Conservation (phyloP, 1,140 invertebrate species). For the Eurosta solidaginis region DNA sequence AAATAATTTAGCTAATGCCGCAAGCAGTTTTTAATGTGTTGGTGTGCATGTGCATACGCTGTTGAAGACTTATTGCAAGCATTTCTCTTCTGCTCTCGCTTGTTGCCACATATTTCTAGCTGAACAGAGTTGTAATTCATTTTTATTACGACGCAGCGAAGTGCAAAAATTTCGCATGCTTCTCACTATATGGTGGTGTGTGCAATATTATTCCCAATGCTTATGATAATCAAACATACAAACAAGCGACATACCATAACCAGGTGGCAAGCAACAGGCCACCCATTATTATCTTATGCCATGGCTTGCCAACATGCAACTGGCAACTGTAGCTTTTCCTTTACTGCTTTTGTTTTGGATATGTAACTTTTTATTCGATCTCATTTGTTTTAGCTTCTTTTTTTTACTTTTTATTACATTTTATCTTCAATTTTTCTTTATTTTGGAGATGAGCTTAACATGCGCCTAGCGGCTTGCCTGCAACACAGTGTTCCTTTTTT, state of each 20-base stretch:
- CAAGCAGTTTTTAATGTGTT: background rate
- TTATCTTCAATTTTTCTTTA: background rate
- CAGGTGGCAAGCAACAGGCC: background rate
- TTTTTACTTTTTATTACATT: background rate
- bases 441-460: background rate
- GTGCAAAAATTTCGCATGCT: background rate
- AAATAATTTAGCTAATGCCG: background rate
- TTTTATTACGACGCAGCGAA: conserved; percentile 26
- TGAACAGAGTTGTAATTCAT: conserved; percentile 21
- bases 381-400: background rate
- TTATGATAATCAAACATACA: background rate
- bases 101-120: conserved; percentile 5
- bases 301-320: background rate
- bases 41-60: background rate
- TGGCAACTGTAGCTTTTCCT: background rate
- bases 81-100: background rate
- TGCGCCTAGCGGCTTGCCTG: background rate
- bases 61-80: background rate
- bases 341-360: conserved; percentile 4
- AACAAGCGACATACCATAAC: background rate
- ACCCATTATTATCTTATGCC: conserved; percentile 6
- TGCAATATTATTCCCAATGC: background rate
- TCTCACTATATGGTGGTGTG: background rate
- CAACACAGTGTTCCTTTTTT: background rate
- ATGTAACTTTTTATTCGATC: background rate